phyloP scores from a whole-genome alignment of 2,797 vertebrate species.

The Pangasius krempfi region DNA sequence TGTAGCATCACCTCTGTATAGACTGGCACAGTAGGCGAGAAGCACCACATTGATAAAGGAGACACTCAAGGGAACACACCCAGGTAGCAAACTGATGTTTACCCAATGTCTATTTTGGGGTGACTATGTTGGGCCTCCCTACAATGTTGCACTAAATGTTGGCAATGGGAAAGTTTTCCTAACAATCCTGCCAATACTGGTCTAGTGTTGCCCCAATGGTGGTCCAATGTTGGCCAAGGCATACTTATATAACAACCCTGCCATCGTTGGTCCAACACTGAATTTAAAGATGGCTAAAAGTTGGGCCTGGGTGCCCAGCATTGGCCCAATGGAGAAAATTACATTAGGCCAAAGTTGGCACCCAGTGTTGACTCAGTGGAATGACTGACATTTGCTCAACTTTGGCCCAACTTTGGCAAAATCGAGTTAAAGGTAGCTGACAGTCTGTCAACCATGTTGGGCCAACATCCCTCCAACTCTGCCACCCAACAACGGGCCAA shows the following conservation, averaged over 20 bases:
- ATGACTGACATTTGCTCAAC: background rate
- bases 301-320: background rate
- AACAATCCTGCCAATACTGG: background rate
- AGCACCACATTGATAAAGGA: slow-evolving; percentile 31
- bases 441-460: background rate
- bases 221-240: background rate
- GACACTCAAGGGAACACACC: background rate
- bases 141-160: background rate
- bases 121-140: background rate
- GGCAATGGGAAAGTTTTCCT: background rate
- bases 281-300: background rate
- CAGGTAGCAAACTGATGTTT: background rate
- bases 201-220: background rate
- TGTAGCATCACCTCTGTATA: background rate
- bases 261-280: background rate
- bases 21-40: background rate
- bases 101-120: background rate
- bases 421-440: background rate
- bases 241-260: background rate
- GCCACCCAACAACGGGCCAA: background rate
- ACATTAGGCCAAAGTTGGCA: background rate
- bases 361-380: background rate
- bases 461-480: background rate
- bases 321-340: background rate
- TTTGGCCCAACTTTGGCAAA: background rate